Conservation (phyloP, 2,888 invertebrate genomes). For the Drosophila testacea region DNA sequence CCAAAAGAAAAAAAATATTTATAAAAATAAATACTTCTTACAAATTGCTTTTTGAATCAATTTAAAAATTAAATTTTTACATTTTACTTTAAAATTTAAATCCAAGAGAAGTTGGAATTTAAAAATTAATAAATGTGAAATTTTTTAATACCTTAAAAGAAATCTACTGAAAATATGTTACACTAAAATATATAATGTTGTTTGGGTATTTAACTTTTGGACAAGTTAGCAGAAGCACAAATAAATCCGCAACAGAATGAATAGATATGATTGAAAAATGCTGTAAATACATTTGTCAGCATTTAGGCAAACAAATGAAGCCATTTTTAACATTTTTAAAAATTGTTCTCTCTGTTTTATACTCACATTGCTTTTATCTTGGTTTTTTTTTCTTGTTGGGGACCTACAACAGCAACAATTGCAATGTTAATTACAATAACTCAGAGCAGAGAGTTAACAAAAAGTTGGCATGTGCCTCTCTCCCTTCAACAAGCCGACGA, state of each 20-base stretch:
- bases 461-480: conserved; percentile 11
- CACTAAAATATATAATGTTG: background rate
- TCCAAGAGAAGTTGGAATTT: too few relatives aligned
- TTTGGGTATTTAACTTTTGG: background rate
- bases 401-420: conserved; percentile 41
- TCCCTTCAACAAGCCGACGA: background rate
- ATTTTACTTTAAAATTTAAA: too few relatives aligned
- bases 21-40: background rate
- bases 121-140: too few relatives aligned
- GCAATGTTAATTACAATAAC: conserved; percentile 73
- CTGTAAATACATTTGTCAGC: conserved; percentile 26
- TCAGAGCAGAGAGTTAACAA: conserved; percentile 27
- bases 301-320: conserved; percentile 40
- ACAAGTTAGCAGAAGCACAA: background rate
- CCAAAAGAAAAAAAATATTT: too few relatives aligned
- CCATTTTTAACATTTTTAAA: conserved; percentile 25
- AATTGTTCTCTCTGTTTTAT: background rate
- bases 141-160: too few relatives aligned
- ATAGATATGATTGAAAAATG: conserved; percentile 22
- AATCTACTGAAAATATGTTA: background rate
- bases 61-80: too few relatives aligned
- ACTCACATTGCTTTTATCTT: background rate
- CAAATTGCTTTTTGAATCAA: background rate
- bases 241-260: conserved; percentile 13
- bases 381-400: background rate